These are phyloP conservation scores for Lingula anatina DNA, from an alignment of 2,888 invertebrate species.

Conservation along the genomic window DNA sequence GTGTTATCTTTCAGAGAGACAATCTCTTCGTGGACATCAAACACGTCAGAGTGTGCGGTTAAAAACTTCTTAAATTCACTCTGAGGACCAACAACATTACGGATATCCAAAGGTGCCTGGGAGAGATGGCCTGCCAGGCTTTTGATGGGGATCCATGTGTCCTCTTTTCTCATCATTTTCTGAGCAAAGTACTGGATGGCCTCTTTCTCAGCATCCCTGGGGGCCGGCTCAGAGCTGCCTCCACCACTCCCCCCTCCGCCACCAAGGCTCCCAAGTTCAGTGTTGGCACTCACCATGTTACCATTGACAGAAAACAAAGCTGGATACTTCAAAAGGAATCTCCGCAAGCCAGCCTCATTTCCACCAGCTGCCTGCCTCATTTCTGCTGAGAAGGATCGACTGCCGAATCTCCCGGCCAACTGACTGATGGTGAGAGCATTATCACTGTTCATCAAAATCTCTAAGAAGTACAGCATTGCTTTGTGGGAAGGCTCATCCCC, in stretches of 20 bases:
- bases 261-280: conserved; percentile 13
- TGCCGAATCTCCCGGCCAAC: conserved; percentile 97
- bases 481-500: conserved; percentile 53
- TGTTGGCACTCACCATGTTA: conserved; percentile 38
- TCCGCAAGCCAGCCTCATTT: conserved; percentile 89
- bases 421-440: conserved; percentile 94
- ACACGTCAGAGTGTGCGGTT: conserved; percentile 49
- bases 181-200: conserved; percentile 96
- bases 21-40: conserved; percentile 49
- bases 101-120: conserved; percentile 93
- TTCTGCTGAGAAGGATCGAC: conserved; percentile 97
- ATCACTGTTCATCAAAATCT: conserved; percentile 88
- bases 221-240: too few species aligned
- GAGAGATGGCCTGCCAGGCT: conserved; percentile 93
- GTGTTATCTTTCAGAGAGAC: conserved; percentile 45
- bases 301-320: conserved; percentile 89
- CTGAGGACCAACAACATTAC: conserved; percentile 56
- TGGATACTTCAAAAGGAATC: conserved; percentile 94
- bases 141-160: conserved; percentile 94
- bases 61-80: conserved; percentile 50
- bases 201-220: conserved; percentile 80
- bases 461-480: conserved; percentile 89
- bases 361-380: conserved; percentile 73
- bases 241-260: background rate
- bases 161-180: conserved; percentile 89